Evolutionary conservation across 1,140 invertebrate species (phyloP).

Genomic region (Drosophila sturtevanti): DNA sequence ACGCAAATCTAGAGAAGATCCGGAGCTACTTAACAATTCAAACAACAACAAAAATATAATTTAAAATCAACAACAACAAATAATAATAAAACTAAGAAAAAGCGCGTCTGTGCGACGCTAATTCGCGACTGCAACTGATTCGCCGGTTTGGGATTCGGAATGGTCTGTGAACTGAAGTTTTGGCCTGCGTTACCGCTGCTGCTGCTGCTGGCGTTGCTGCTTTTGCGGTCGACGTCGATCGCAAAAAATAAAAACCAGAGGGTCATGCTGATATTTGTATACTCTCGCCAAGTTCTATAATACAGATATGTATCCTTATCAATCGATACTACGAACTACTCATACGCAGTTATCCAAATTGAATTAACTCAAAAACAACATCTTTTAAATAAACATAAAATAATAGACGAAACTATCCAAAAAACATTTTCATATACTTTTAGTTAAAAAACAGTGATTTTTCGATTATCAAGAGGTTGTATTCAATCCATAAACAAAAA

Average conservation of each 20-base stretch:
- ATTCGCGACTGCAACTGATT: conserved; percentile 80
- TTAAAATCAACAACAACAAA: not conserved
- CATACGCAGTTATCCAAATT: no score
- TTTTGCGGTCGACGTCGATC: not conserved
- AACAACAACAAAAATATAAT: conserved; percentile 5
- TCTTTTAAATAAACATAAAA: no score
- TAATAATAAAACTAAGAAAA: conserved; percentile 11
- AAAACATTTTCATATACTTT: no score
- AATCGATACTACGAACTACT: no score
- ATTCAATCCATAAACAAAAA: no score
- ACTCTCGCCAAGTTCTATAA: no score
- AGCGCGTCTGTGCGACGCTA: conserved; percentile 69
- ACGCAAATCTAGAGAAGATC: conserved; percentile 1
- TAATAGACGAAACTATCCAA: no score
- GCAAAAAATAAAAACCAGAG: not conserved
- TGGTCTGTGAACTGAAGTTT: conserved; percentile 33
- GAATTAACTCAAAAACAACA: no score
- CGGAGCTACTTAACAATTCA: not conserved
- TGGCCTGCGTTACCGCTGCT: conserved; percentile 13
- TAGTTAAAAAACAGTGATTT: no score
- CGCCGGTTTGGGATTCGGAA: conserved; percentile 40
- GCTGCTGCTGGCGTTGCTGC: conserved; percentile 25
- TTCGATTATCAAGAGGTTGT: no score
- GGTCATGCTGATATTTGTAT: no score
- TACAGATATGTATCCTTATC: no score